Evolutionary conservation across 2,888 invertebrate genomes (phyloP).

Genomic region (Erebia aethiops): DNA sequence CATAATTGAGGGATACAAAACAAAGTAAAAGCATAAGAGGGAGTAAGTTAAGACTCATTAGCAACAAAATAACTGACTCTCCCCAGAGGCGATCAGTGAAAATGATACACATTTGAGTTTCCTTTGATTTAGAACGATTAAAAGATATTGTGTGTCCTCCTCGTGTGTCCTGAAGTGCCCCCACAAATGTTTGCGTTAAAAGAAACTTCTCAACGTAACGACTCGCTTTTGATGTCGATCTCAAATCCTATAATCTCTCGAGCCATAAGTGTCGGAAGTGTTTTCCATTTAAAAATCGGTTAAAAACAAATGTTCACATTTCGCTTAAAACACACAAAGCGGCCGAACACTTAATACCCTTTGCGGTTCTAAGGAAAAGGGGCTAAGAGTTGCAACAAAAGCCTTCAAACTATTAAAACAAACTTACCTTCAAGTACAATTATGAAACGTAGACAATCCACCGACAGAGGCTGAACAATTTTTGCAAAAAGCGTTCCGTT

Average conservation of each 20-base stretch:
- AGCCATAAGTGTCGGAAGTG: slow-evolving; percentile 34
- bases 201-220: slow-evolving; percentile 19
- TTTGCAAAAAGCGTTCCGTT: slow-evolving; percentile 41
- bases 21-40: slow-evolving; percentile 12
- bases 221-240: slow-evolving; percentile 24
- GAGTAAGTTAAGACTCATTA: slow-evolving; percentile 14
- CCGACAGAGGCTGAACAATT: slow-evolving; percentile 39
- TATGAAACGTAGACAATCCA: slow-evolving; percentile 42
- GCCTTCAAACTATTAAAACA: slow-evolving; percentile 44
- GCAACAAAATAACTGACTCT: slow-evolving; percentile 14
- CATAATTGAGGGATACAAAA: slow-evolving; percentile 7
- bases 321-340: slow-evolving; percentile 37
- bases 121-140: slow-evolving; percentile 13
- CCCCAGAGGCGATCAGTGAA: slow-evolving; percentile 3
- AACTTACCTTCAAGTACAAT: slow-evolving; percentile 40
- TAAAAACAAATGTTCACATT: slow-evolving; percentile 40
- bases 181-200: slow-evolving; percentile 24
- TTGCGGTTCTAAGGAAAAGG: slow-evolving; percentile 37
- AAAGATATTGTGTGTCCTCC: slow-evolving; percentile 19
- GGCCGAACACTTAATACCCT: slow-evolving; percentile 39
- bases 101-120: slow-evolving; percentile 13
- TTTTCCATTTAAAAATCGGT: slow-evolving; percentile 38
- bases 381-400: slow-evolving; percentile 37
- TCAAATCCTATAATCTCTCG: slow-evolving; percentile 24
- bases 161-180: slow-evolving; percentile 11